Conservation (phyloP, 2,888 invertebrate species). For the Onchidella celtica region DNA sequence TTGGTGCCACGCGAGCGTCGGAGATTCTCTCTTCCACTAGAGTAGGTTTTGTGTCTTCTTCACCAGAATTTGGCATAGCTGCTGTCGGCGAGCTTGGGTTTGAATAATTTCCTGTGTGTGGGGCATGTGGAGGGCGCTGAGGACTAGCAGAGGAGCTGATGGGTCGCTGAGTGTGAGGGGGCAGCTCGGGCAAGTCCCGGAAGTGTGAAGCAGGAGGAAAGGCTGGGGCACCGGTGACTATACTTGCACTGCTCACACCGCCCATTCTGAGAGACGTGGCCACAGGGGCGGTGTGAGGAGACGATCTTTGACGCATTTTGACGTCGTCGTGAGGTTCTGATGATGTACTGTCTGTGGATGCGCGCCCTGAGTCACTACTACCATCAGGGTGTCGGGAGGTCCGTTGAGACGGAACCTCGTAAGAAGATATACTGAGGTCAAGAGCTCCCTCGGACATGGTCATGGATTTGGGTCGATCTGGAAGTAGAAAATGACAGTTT, state of each 20-base stretch:
- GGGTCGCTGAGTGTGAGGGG: conserved; percentile 7
- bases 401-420: conserved; percentile 8
- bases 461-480: conserved; percentile 37
- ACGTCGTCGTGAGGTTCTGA: conserved; percentile 44
- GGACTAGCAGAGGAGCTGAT: conserved; percentile 6
- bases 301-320: conserved; percentile 3
- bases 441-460: conserved; percentile 47
- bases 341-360: conserved; percentile 40
- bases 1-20: conserved; percentile 37
- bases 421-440: conserved; percentile 45
- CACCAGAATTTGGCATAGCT: neutral
- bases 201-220: neutral
- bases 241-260: neutral
- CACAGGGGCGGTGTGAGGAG: neutral
- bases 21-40: conserved; percentile 12
- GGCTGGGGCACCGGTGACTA: neutral
- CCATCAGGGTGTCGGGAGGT: conserved; percentile 8
- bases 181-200: neutral
- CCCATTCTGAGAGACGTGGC: neutral
- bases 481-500: neutral
- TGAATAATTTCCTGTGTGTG: neutral
- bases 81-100: conserved; percentile 5
- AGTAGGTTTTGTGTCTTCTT: conserved; percentile 19
- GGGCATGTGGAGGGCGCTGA: neutral
- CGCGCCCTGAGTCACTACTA: conserved; percentile 46